These are phyloP conservation scores for Anarsia innoxiella DNA, from an alignment of 2,888 invertebrate genomes.

Conservation along the genomic window DNA sequence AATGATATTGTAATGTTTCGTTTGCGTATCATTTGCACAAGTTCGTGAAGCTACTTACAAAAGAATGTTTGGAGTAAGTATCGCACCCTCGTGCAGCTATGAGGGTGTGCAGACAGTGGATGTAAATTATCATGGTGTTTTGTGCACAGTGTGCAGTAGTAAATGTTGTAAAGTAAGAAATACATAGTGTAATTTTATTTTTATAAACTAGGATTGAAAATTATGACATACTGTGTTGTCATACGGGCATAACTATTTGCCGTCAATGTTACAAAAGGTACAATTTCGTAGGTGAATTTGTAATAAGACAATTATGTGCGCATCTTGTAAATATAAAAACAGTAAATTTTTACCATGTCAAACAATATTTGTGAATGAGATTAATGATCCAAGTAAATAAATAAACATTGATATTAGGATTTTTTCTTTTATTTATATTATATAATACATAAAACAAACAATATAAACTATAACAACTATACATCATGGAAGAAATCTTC, in stretches of 20 bases:
- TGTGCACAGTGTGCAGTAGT: conserved; percentile 59
- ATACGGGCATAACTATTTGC: conserved; percentile 37
- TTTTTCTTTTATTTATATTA: conserved; percentile 21
- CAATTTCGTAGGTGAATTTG: conserved; percentile 61
- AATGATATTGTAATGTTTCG: no score
- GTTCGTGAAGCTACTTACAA: no score
- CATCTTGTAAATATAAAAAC: conserved; percentile 69
- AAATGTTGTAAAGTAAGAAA: conserved; percentile 60
- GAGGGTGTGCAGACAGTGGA: no score
- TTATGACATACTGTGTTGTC: no score
- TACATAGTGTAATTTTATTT: conserved; percentile 59
- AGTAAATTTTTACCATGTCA: conserved; percentile 67
- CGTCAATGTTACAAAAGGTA: conserved; percentile 61
- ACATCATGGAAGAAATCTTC: conserved; percentile 70
- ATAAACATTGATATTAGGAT: conserved; percentile 59
- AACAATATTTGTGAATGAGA: conserved; percentile 66
- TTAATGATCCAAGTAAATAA: conserved; percentile 69
- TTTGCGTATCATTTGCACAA: no score
- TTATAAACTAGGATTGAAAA: conserved; percentile 58
- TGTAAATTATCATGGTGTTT: conserved; percentile 38
- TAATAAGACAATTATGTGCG: conserved; percentile 53
- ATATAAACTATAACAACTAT: no score
- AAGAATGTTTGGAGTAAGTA: no score
- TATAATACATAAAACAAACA: no score
- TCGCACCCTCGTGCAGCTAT: no score